phyloP scores from a whole-genome alignment of 2,888 invertebrate species.

The Iselma pallidipennis region DNA sequence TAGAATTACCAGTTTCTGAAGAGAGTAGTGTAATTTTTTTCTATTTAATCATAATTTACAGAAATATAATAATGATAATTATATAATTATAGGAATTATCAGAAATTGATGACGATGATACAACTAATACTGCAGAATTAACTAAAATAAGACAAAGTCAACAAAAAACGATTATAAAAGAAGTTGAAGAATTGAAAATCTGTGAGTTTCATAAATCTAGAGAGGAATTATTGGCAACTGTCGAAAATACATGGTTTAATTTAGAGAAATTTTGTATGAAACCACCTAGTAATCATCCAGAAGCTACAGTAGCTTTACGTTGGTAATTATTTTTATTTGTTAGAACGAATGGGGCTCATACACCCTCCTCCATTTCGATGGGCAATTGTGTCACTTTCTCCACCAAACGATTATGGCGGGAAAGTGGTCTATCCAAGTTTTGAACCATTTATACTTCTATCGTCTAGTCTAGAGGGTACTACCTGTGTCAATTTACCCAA shows the following conservation, averaged over 20 bases:
- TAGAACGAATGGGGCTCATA: too few species aligned
- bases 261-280: conserved; percentile 34
- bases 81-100: conserved; percentile 5
- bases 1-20: conserved; percentile 35
- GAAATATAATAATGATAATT: neutral
- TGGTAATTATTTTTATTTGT: neutral
- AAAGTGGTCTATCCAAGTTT: too few species aligned
- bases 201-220: conserved; percentile 37
- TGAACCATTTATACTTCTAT: too few species aligned
- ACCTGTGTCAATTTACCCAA: too few species aligned
- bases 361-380: too few species aligned
- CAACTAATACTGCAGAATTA: too few species aligned
- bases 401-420: too few species aligned
- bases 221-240: conserved; percentile 38
- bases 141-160: too few species aligned
- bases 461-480: too few species aligned
- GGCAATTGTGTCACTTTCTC: too few species aligned
- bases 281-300: conserved; percentile 42
- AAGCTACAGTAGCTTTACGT: conserved; percentile 14
- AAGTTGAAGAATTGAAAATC: conserved; percentile 14
- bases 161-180: neutral
- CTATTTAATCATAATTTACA: neutral
- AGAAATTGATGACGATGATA: conserved; percentile 7
- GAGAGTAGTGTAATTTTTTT: conserved; percentile 33
- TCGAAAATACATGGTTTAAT: conserved; percentile 50